Evolutionary conservation across 1,140 invertebrate genomes (phyloP).

Genomic region (Pseudomyrmex gracilis): DNA sequence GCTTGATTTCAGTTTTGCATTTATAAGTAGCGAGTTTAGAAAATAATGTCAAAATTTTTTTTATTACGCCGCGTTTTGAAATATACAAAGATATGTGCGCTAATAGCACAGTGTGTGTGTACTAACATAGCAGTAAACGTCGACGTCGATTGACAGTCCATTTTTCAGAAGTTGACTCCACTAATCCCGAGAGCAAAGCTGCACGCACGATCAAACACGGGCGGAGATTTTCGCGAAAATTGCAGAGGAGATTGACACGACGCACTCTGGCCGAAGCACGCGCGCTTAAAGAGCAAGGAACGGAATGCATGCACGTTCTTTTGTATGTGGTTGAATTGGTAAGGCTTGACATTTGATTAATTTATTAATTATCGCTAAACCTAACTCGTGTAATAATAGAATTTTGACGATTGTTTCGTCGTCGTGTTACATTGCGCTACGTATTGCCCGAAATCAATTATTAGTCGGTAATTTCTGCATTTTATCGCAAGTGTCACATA

Average conservation of each 20-base stretch:
- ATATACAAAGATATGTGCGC: background rate
- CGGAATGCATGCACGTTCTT: conserved; percentile 91
- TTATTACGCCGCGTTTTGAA: background rate
- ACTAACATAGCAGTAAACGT: background rate
- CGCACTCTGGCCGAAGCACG: conserved; percentile 91
- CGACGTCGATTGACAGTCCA: background rate
- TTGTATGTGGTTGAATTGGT: conserved; percentile 92
- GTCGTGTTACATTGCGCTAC: background rate
- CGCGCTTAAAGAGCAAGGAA: conserved; percentile 91
- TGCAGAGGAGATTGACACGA: conserved; percentile 90
- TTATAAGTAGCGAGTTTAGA: too few relatives aligned
- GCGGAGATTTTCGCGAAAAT: conserved; percentile 89
- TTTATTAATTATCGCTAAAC: background rate
- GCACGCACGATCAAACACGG: conserved; percentile 91
- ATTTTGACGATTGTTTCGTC: background rate
- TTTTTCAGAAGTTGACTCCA: conserved; percentile 67
- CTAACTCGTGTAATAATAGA: too few relatives aligned
- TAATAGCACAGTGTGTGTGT: too few relatives aligned
- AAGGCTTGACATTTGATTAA: conserved; percentile 73
- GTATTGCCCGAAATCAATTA: too few relatives aligned
- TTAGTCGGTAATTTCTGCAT: too few relatives aligned
- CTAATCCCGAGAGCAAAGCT: conserved; percentile 85
- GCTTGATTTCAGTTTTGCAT: too few relatives aligned
- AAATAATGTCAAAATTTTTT: background rate
- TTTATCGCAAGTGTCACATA: too few relatives aligned